Conservation (phyloP, 2,888 invertebrate species). For the Calephelis perditalis region DNA sequence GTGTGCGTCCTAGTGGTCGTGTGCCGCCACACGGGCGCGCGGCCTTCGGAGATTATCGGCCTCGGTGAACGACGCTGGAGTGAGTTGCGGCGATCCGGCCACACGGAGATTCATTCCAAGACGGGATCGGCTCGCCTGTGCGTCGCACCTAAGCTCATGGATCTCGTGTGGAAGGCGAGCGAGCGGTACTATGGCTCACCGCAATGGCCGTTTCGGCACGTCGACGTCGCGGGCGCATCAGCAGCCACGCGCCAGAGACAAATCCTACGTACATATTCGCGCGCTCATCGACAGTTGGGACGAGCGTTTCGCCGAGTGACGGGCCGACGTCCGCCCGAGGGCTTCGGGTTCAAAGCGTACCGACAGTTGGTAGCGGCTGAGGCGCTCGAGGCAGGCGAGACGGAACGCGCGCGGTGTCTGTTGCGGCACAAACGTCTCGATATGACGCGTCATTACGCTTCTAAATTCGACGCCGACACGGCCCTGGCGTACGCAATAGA, state of each 20-base stretch:
- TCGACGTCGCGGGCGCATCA: not conserved
- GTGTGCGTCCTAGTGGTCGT: constrained; percentile 1
- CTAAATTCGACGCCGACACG: constrained; percentile 3
- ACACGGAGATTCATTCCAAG: constrained; percentile 1
- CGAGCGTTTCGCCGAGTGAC: constrained; percentile 4
- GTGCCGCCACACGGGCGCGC: constrained; percentile 8
- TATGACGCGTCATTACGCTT: constrained; percentile 4
- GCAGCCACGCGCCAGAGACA: not conserved
- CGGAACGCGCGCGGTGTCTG: constrained; percentile 3
- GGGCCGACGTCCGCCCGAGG: constrained; percentile 3
- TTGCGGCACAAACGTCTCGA: constrained; percentile 4
- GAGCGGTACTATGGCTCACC: not conserved
- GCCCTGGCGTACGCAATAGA: constrained; percentile 2
- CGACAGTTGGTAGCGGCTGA: constrained; percentile 1
- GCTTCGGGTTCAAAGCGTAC: constrained; percentile 5
- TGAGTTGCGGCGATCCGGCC: constrained; percentile 6
- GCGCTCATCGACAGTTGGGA: constrained; percentile 5
- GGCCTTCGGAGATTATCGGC: constrained; percentile 3
- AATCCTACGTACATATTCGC: not conserved
- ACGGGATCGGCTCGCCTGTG: constrained; percentile 2
- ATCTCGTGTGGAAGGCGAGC: constrained; percentile 2
- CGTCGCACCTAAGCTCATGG: not conserved
- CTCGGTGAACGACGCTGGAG: not conserved
- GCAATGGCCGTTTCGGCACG: constrained; percentile 4
- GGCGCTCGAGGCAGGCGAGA: constrained; percentile 7